Evolutionary conservation across 2,888 invertebrate genomes (phyloP).

Genomic region (Palloptera scutellata): DNA sequence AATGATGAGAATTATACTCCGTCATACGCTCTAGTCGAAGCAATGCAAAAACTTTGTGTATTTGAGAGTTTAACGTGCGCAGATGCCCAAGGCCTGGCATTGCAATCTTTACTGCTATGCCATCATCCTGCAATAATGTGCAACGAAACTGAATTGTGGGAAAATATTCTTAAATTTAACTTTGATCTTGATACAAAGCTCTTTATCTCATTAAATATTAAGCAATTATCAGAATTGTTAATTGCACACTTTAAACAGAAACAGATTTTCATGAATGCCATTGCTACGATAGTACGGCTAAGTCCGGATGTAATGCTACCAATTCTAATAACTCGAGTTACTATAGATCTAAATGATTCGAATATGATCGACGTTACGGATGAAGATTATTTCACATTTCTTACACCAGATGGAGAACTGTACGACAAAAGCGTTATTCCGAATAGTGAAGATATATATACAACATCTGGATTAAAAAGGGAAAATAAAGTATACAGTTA

Average conservation of each 20-base stretch:
- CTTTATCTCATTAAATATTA: slow-evolving; percentile 69
- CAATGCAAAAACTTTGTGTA: slow-evolving; percentile 53
- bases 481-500: slow-evolving; percentile 97
- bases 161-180: slow-evolving; percentile 67
- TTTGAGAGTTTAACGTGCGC: slow-evolving; percentile 48
- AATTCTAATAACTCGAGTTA: slow-evolving; percentile 71
- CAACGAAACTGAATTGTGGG: slow-evolving; percentile 74
- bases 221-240: slow-evolving; percentile 70
- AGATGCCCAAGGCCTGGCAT: slow-evolving; percentile 70
- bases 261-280: slow-evolving; percentile 74
- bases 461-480: slow-evolving; percentile 76
- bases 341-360: slow-evolving; percentile 70
- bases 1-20: slow-evolving; percentile 49
- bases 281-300: slow-evolving; percentile 73
- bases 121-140: slow-evolving; percentile 77
- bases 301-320: slow-evolving; percentile 74
- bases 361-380: slow-evolving; percentile 77
- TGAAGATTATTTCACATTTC: slow-evolving; percentile 81
- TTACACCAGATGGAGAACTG: slow-evolving; percentile 88
- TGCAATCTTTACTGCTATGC: slow-evolving; percentile 74
- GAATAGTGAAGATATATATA: slow-evolving; percentile 57
- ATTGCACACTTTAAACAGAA: slow-evolving; percentile 68
- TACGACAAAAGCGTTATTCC: slow-evolving; percentile 88
- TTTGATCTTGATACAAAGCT: slow-evolving; percentile 61
- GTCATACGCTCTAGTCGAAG: slow-evolving; percentile 53